Evolutionary conservation across 1,140 invertebrate species (phyloP), one percentile per base, ranked within the genome.

Genomic region (Drosophila tsacasi): DNA sequence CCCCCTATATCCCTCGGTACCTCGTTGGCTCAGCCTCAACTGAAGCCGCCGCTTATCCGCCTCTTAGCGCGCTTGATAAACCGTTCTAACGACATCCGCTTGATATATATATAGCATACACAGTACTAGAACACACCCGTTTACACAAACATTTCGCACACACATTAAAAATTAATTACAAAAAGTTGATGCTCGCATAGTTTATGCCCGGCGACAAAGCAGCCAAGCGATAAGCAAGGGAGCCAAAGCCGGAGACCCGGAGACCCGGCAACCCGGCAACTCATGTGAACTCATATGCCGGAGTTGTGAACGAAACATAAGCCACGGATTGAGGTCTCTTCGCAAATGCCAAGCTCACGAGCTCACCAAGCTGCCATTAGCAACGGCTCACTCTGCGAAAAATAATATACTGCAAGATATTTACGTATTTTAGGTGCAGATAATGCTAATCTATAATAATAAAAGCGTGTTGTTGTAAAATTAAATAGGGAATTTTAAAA

Each of bases 141-240:
- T 79, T 90, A 66, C 69, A 79, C 65, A 79, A 84, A 90, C 84
- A 89, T 89, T 89, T 90, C 78, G 74, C 81, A 76, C 85, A 72
- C 72, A 84, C 84, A 89, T 89, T 89, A 89, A 89, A 89, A 89
- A 89, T 89, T 90, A 89, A 89, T 89, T 89, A 89, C 68, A 76
- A 81, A 90, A 89, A 90, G 74, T 89, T 90, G 78, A 55, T 77
- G 74, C 25, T 52, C 72, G 74, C 77, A 74, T 83, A 89, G 83
- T 89, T 87, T 87, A 84, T 86, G 83, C 83, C 74, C 68, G 72
- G 77, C 84, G 81, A 89, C 77, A 89, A 83, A 58, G 64, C 82
- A 84, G 60, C 58, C 67, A 55, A 74, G 74, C 82, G 82, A 85
- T 84, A 85, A 84, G 81, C 78, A 35, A 21, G 52, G 19, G 52